A percentile compares a stretch with the other conserved stretches of the same genome.
These are phyloP conservation scores for Pheosia gnoma DNA, from an alignment of 2,888 invertebrate species.

Conservation along the genomic window DNA sequence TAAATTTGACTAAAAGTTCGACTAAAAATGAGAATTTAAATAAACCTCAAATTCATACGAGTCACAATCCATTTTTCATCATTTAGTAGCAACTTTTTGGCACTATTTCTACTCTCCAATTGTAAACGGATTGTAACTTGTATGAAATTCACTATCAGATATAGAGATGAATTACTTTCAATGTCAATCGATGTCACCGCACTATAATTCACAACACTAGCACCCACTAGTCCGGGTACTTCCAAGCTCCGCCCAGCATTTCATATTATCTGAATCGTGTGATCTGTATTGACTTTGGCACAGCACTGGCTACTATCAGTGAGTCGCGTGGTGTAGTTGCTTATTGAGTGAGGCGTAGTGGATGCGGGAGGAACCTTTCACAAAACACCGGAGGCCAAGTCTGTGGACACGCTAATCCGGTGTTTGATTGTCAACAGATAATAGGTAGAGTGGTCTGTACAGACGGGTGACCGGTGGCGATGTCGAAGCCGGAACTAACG, in stretches of 20 bases:
- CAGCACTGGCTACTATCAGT: not conserved
- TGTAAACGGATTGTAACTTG: no score
- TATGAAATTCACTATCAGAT: no score
- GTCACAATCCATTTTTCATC: no score
- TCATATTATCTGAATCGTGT: not conserved
- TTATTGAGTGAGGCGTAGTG: slow-evolving; percentile 1
- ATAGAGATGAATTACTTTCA: no score
- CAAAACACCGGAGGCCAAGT: slow-evolving; percentile 1
- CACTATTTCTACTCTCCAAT: no score
- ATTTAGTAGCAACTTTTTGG: no score
- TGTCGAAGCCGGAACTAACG: not conserved
- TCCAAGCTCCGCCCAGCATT: not conserved
- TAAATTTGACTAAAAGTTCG: no score
- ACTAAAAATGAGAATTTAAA: no score
- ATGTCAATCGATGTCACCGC: not conserved
- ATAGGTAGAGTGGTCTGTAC: not conserved
- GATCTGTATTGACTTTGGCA: not conserved
- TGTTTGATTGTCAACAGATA: not conserved
- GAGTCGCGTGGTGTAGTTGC: not conserved
- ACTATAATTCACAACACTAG: not conserved
- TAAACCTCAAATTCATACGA: no score
- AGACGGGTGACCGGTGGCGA: not conserved
- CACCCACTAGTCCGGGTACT: not conserved
- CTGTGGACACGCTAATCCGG: not conserved
- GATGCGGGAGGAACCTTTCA: slow-evolving; percentile 1